Base-by-base conservation (phyloP, 53 echinoderm and acorn worm genomes). In the Pentamera pediparva region DNA sequence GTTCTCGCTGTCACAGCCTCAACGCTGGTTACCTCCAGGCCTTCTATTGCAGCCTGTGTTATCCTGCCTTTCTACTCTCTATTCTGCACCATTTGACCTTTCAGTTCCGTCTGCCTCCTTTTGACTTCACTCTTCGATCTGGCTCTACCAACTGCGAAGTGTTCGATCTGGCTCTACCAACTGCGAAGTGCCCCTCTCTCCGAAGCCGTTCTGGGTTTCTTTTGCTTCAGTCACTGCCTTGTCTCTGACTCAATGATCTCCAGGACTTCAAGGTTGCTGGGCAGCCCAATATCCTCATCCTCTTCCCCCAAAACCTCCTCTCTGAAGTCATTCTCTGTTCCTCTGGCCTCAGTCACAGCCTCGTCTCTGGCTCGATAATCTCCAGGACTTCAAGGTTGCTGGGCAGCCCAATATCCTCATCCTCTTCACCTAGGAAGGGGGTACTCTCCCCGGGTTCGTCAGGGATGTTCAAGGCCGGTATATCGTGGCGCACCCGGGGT, bases 331-430 rank as follows among this genome's bases (percentile, higher is more conserved):
- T n/a, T n/a, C n/a, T n/a, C n/a, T n/a, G n/a, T n/a, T 26, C 54
- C 54, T 54, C 54, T 28, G 18, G 6, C 24, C 24, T 4, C 4
- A 4, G 29, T 67, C 55, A 72, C 4, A 72, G 35, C 17, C 73
- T 72, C 8, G 73, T 72, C 32, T 72, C 73, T 8, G 73, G 73
- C 35, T 72, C 73, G 52, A 72, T 54, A n/a, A 72, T 72, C 28
- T 72, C 21, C 7, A 72, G 54, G 4, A 53, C 36, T 47, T 72
- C 73, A 22, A 67, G n/a, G 28, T 39, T 41, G 39, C 67, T 43
- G 4, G 58, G 15, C 10, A 21, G 57, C 2, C 21, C 22, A n/a
- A n/a, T n/a, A n/a, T n/a, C n/a, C n/a, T n/a, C n/a, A 0, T 24
- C 27, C 6, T 19, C 7, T 20, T 35, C 55, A 35, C 35, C 73